Evolutionary conservation across 2,113 vertebrate genomes (phyloP), one percentile per base, ranked within the genome.

Genomic region (Limnothrissa miodon): DNA sequence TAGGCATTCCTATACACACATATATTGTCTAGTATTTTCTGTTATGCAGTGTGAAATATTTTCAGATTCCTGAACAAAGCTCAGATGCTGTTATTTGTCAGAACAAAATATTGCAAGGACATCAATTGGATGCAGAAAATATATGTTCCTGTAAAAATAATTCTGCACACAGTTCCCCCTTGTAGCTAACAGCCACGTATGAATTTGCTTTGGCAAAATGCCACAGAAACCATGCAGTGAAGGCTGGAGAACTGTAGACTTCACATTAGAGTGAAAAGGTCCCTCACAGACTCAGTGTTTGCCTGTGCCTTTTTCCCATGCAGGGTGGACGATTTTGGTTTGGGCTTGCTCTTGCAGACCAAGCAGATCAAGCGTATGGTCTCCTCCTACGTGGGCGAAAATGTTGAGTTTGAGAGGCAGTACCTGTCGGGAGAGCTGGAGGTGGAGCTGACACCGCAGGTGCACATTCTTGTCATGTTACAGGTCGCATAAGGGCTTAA

Each of bases 291-390:
- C n/a, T 66, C n/a, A 13, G n/a, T 74, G 66, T 74, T 11, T 74
- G 33, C 25, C 33, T 74, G 66, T 74, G 66, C 15, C 4, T 39
- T 74, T 56, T 56, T 33, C 89, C n/a, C 45, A 15, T 82, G 23
- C 86, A 99, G 98, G 17, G 96, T 99, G 83, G 97, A 99, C 92
- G 96, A 98, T 93, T 99, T 99, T 84, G 98, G 98, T 83, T 93
- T 99, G 83, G 98, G 98, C 46, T 93, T 98, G 81, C 94, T 99
- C 80, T 96, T 99, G 78, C 89, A 94, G 82, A 96, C 96, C 80
- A 97, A 96, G 90, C 98, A 99, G 92, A 98, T 99, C 93, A 99
- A 98, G 84, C 95, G 98, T 25, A 99, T 99, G 98, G 87, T 99
- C 80, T 96, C 97, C 0, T 99, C 98, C 0, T 99, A 99, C 0